Base-by-base conservation (phyloP, 2,888 invertebrate genomes). In the Philereme vetulata region DNA sequence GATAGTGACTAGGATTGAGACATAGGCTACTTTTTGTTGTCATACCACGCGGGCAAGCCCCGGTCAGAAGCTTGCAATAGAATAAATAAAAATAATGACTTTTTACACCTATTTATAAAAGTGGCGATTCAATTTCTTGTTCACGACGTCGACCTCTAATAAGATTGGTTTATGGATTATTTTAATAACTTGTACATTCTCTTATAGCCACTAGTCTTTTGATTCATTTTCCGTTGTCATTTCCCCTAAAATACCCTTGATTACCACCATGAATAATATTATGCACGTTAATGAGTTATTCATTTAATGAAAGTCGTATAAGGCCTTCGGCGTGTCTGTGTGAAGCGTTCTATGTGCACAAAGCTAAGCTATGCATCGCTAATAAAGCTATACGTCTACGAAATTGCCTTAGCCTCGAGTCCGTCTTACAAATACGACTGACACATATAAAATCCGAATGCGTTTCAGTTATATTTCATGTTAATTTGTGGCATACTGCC, bases 281-380 rank as follows among this genome's bases (percentile, higher is more conserved):
- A 52, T 49, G 44, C 58, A 52, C 44, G 38, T 45, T 58, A 58
- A 58, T 58, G 58, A 58, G 48, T 58, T 58, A 58, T 58, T 58
- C 58, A 58, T 58, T 49, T 58, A 45, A 44, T 58, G 58, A 44
- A 53, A 49, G 48, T 42, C 51, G 35, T 51, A 51, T 51, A 32
- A 36, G 50, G 45, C 35, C 44, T 48, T 35, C 40, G 34, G 44
- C 44, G 43, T n/a, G n/a, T n/a, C 48, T 21, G 38, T 7, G 36
- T 38, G 11, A 47, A 50, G 38, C 40, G 58, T 48, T 34, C 48
- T 35, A 59, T 9, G 34, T 40, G 46, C 40, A 9, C n/a, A 10
- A 33, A 48, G 44, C 43, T 49, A 48, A 11, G 49, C 53, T 53
- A 59, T 57, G 42, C 47, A 52, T 57, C 35, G n/a, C 44, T 52